A percentile compares a stretch with the other conserved stretches of the same genome.
phyloP scores from a whole-genome alignment of 2,113 vertebrate species.

The Todiramphus saurophagus region DNA sequence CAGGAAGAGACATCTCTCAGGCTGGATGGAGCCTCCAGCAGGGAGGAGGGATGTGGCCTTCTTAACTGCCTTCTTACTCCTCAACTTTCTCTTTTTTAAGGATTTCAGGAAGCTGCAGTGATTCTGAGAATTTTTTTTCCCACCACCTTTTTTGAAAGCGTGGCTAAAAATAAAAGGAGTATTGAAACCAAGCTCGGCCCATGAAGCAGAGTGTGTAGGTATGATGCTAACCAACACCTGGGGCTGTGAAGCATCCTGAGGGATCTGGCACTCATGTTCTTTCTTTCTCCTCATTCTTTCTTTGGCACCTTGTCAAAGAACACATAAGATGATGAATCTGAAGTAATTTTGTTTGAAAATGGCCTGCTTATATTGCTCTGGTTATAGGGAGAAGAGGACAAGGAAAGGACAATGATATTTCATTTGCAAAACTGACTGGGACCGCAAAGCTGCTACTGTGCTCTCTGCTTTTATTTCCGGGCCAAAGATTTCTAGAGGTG shows the following conservation, averaged over 20 bases:
- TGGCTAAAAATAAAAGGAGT: constrained; percentile 10
- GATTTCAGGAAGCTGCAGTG: neutral
- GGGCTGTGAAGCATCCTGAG: neutral
- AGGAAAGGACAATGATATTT: neutral
- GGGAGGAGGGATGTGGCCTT: neutral
- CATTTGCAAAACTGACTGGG: neutral
- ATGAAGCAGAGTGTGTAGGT: neutral
- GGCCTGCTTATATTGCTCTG: neutral
- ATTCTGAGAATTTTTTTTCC: neutral
- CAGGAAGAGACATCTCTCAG: neutral
- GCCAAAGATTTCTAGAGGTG: neutral
- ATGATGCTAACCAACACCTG: constrained; percentile 35
- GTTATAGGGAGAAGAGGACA: neutral
- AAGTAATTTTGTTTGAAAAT: neutral
- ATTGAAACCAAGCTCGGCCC: neutral
- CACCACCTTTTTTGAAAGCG: neutral
- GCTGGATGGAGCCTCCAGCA: neutral
- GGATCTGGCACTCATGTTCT: neutral
- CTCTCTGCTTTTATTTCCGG: neutral
- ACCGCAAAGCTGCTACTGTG: neutral
- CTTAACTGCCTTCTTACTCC: neutral
- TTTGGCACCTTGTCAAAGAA: neutral
- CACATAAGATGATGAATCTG: neutral
- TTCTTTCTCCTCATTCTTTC: neutral
- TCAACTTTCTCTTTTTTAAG: neutral